Base-by-base conservation (phyloP, 2,797 vertebrate species). In the Lacerta viridis region DNA sequence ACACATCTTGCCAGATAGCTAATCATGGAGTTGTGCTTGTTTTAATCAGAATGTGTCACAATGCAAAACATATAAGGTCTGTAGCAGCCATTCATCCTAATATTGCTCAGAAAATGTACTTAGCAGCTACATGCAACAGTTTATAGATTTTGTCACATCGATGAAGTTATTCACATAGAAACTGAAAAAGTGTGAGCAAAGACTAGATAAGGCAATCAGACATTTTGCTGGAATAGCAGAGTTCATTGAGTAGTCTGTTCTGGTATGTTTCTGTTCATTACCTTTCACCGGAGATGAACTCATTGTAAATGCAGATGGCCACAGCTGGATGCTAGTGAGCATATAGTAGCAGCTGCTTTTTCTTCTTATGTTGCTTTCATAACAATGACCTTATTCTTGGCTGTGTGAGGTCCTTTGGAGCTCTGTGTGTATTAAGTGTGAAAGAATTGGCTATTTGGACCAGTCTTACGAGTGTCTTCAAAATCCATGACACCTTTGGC, bases 371-470 rank as follows among this genome's bases (percentile, higher is more conserved):
- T 66, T 5, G 59, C 10, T 74, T 81, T 78, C 2, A 7, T 84
- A 61, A 91, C 89, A 93, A 92, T 90, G 80, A 23, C 41, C 29
- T 80, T 8, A 0, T 88, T 94, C 92, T 91, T 83, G 66, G 69
- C 61, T 39, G 59, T n/a, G 29, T 23, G 75, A 68, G 41, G 78
- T 41, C 36, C 50, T 3, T 0, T 36, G 59, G 87, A 59, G 77
- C 55, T 79, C 81, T 0, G 5, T 55, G 15, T 0, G 9, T 0
- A 61, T 46, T 36, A 55, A 79, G 7, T 6, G 72, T 46, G 64
- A 68, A 87, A 89, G 29, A 71, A 83, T 11, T 66, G 25, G n/a
- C 27, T 1, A 25, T 39, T 77, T 77, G 74, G 59, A 46, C 25
- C 41, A 15, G 64, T 66, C 39, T 27, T 50, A 46, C 3, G 13